These are phyloP conservation scores for Melanerpes aurifrons DNA, from an alignment of 2,113 vertebrate species.

Conservation along the genomic window DNA sequence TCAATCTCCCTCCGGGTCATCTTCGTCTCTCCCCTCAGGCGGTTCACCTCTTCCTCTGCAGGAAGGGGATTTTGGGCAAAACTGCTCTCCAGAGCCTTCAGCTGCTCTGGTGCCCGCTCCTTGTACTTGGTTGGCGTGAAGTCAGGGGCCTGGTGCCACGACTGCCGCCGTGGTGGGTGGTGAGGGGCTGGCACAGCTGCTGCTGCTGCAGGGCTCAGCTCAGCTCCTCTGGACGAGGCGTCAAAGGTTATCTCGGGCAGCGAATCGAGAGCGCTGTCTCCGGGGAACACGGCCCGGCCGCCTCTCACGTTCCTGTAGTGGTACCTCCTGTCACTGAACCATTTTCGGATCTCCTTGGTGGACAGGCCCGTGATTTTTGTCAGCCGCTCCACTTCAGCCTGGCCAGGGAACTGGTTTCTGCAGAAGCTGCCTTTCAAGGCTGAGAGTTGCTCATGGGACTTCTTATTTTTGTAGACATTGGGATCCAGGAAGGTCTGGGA, in stretches of 20 bases:
- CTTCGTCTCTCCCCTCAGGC: slow-evolving; percentile 91
- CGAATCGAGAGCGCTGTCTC: slow-evolving; percentile 59
- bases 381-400: slow-evolving; percentile 92
- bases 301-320: slow-evolving; percentile 92
- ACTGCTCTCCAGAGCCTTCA: slow-evolving; percentile 91
- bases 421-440: slow-evolving; percentile 94
- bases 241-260: slow-evolving; percentile 76
- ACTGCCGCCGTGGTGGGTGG: slow-evolving; percentile 80
- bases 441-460: slow-evolving; percentile 92
- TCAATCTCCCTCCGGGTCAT: slow-evolving; percentile 98
- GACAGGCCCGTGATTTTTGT: slow-evolving; percentile 89
- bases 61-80: slow-evolving; percentile 87
- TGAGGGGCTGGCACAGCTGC: slow-evolving; percentile 63
- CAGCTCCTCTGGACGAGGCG: slow-evolving; percentile 47
- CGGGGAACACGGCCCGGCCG: slow-evolving; percentile 67
- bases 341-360: slow-evolving; percentile 94
- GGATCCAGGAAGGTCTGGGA: slow-evolving; percentile 84
- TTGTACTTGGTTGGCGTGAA: slow-evolving; percentile 94
- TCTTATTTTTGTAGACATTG: slow-evolving; percentile 91
- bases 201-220: slow-evolving; percentile 50
- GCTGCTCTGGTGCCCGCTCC: slow-evolving; percentile 92
- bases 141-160: slow-evolving; percentile 88
- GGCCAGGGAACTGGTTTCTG: slow-evolving; percentile 90
- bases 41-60: slow-evolving; percentile 88
- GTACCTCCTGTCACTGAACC: slow-evolving; percentile 97